Conservation (phyloP, 1,140 invertebrate genomes). For the Procambarus clarkii region DNA sequence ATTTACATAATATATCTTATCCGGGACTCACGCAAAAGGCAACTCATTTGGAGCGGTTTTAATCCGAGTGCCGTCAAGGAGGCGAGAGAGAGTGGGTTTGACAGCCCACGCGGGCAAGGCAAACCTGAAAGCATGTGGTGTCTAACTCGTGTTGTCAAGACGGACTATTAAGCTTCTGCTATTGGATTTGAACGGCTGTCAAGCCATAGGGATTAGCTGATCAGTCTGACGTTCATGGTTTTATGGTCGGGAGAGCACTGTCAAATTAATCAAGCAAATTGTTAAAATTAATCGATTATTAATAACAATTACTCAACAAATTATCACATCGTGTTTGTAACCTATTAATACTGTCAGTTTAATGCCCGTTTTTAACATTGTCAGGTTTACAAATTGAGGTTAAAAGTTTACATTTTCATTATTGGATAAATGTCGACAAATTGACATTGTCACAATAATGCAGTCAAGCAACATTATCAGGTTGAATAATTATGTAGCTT, state of each 20-base stretch:
- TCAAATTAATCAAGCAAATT: not conserved
- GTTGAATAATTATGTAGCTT: not conserved
- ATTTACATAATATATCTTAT: constrained; percentile 15
- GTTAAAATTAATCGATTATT: too few relatives aligned
- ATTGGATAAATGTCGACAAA: not conserved
- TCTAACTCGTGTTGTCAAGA: too few relatives aligned
- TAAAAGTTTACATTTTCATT: too few relatives aligned
- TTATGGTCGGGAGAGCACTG: not conserved
- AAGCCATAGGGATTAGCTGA: not conserved
- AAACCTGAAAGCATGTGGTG: too few relatives aligned
- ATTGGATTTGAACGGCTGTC: too few relatives aligned
- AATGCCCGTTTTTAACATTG: not conserved
- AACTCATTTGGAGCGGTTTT: not conserved
- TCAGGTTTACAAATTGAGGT: not conserved
- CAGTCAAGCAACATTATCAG: not conserved
- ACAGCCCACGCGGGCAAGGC: too few relatives aligned
- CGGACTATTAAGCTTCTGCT: too few relatives aligned
- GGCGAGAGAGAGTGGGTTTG: not conserved
- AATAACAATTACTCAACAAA: not conserved
- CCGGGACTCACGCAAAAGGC: not conserved
- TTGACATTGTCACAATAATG: not conserved
- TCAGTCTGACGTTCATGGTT: not conserved
- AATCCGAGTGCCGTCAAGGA: not conserved
- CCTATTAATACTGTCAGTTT: not conserved
- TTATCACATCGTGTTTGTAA: not conserved